Base-by-base conservation (phyloP, 2,888 invertebrate species). In the Eilema griseolum region DNA sequence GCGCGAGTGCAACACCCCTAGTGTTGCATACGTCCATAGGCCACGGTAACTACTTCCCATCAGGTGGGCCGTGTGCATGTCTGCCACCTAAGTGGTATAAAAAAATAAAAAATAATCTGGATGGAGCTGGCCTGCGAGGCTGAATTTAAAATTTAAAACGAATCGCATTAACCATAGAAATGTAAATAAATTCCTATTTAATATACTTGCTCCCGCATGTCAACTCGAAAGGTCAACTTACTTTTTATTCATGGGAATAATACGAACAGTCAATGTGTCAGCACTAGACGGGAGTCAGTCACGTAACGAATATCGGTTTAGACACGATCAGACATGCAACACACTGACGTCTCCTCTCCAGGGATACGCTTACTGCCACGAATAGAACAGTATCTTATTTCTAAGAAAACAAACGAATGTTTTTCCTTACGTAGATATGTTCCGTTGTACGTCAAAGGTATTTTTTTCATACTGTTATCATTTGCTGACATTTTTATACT, bases 101-200 rank as follows among this genome's bases (percentile, higher is more conserved):
- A n/a, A n/a, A n/a, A n/a, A n/a, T n/a, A n/a, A n/a, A n/a, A n/a
- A n/a, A n/a, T 79, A 76, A 81, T 80, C 67, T 66, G 65, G 66
- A 67, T 70, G 63, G 69, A 69, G 71, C 73, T 66, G 67, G 52
- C 74, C 63, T 67, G 68, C 75, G 73, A 68, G 61, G 67, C 63
- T 72, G 70, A 74, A 87, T 86, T 87, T 86, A 81, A 87, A 87
- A 82, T 88, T 84, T 84, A 84, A 87, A 88, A 83, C 79, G 79
- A 72, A 81, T 79, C 80, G 86, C 83, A 85, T 85, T 85, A 85
- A 82, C 80, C 81, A 83, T 84, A 85, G 86, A 89, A 86, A 90
- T 91, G 89, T 90, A 90, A 92, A 92, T 90, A 90, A 92, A 92
- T 91, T 86, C 83, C 82, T 81, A 77, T 86, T 88, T 89, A 92